These are phyloP conservation scores for Fragum fragum DNA, from an alignment of 2,888 invertebrate genomes.

Conservation along the genomic window DNA sequence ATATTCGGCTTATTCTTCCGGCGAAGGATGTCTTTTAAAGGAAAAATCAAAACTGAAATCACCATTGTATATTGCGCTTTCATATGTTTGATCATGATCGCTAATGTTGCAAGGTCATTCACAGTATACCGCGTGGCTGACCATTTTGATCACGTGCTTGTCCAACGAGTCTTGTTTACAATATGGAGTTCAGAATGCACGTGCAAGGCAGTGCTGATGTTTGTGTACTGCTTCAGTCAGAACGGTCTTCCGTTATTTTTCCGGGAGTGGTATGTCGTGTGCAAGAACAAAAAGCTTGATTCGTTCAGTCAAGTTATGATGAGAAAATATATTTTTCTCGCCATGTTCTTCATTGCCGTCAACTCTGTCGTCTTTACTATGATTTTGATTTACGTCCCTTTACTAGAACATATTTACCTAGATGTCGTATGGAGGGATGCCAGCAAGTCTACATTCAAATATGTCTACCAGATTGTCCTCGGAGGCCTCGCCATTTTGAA, in stretches of 20 bases:
- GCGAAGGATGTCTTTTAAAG: conserved; percentile 37
- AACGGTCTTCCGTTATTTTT: conserved; percentile 65
- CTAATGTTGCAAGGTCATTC: conserved; percentile 61
- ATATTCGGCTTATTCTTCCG: conserved; percentile 64
- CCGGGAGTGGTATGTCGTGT: conserved; percentile 55
- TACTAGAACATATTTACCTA: conserved; percentile 60
- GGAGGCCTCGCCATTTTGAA: conserved; percentile 55
- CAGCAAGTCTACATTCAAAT: conserved; percentile 24
- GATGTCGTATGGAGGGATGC: conserved; percentile 66
- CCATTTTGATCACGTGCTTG: conserved; percentile 64
- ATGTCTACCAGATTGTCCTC: conserved; percentile 55
- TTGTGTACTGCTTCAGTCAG: conserved; percentile 60
- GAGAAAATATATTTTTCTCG: conserved; percentile 58
- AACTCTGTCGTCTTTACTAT: conserved; percentile 63
- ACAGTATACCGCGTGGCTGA: conserved; percentile 60
- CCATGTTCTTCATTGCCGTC: conserved; percentile 57
- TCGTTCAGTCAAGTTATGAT: conserved; percentile 59
- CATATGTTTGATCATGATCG: conserved; percentile 45
- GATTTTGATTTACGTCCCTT: conserved; percentile 60
- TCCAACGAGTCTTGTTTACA: conserved; percentile 71
- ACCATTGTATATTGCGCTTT: conserved; percentile 55
- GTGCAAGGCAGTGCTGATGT: conserved; percentile 55
- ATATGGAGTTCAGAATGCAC: conserved; percentile 70
- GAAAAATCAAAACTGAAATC: conserved; percentile 37
- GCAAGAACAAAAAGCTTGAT: conserved; percentile 54